Base-by-base conservation (phyloP, 2,888 invertebrate genomes). In the Acrocyrtus sp. region DNA sequence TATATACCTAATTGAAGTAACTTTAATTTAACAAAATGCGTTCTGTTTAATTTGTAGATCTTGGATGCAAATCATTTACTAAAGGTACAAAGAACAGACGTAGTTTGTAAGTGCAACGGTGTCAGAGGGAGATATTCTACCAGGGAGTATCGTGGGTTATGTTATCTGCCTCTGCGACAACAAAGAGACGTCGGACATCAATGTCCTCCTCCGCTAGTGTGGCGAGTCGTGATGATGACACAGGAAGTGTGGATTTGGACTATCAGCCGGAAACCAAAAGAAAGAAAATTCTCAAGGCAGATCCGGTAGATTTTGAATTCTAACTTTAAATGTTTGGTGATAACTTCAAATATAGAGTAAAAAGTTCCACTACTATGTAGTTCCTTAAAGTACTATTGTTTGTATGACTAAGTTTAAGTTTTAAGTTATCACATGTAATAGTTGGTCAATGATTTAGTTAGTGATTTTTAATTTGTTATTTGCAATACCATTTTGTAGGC, bases 141-240 rank as follows among this genome's bases (percentile, higher is more conserved):
- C n/a, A n/a, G n/a, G n/a, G 56, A 24, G 50, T n/a, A 53, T 22
- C 24, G 15, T 27, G 34, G 69, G 69, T 54, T 41, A 75, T 75
- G 76, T 73, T 61, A 29, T 51, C 76, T 22, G 51, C 62, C 2
- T 62, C 74, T 39, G 29, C 62, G n/a, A 66, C 74, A 12, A 21
- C 76, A 8, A 79, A 79, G 50, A 72, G 79, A 54, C 68, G 80
- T 51, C 77, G 76, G 15, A 77, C 80, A 29, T 77, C 80, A 58
- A 80, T 80, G 80, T 77, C 78, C 43, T 80, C 80, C 29, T 79
- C 79, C 21, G 78, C 80, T 15, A 79, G 79, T 74, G 67, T 77
- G 21, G 75, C 79, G 22, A 79, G 80, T 72, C 57, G 76, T 26
- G 80, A 79, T 21, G 78, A 80, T 66, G 77, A 75, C 56, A 62